Evolutionary conservation across 2,797 vertebrate species (phyloP), one percentile per base, ranked within the genome.

Genomic region (Salmo trutta): DNA sequence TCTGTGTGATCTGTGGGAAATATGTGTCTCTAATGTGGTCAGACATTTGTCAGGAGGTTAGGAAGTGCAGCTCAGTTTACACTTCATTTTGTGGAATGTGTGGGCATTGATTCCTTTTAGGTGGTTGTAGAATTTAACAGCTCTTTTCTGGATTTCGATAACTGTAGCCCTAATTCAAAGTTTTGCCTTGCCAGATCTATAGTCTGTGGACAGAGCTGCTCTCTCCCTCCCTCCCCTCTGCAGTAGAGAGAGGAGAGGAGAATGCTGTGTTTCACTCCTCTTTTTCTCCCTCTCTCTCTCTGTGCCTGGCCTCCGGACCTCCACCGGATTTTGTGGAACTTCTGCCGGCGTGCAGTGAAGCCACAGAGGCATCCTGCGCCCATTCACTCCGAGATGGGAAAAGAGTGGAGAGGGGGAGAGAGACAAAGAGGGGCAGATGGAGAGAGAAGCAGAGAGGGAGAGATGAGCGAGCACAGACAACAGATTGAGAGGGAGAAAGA

Each of bases 151-250:
- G 41, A 47, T 47, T 47, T 47, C 14, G 2, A 47, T 14, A 14
- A 47, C 21, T 16, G 24, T 53, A 21, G 6, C 17, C 62, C 10
- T 47, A 47, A 47, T 41, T 41, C 41, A 8, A 52, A 77, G 64
- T 79, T 86, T 79, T 85, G 56, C 75, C 56, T 14, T 80, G 27
- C 79, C 81, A 84, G 80, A n/a, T 29, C 73, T 83, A 80, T 86
- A 85, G 85, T 82, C 83, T 81, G 70, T 81, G 82, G 81, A 81
- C 75, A 79, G 82, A 82, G 74, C 69, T 70, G 79, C 78, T 85
- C 73, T 74, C 79, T 84, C 74, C 71, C 73, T 10, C 81, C 72
- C 24, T 24, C 24, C 29, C 87, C 65, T 75, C 80, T 78, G 77
- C 47, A 47, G 59, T 74, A 70, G 41, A 47, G 10, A 47, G 2